Conservation (phyloP, 1,140 invertebrate genomes). For the Leptinotarsa undecemlineata region DNA sequence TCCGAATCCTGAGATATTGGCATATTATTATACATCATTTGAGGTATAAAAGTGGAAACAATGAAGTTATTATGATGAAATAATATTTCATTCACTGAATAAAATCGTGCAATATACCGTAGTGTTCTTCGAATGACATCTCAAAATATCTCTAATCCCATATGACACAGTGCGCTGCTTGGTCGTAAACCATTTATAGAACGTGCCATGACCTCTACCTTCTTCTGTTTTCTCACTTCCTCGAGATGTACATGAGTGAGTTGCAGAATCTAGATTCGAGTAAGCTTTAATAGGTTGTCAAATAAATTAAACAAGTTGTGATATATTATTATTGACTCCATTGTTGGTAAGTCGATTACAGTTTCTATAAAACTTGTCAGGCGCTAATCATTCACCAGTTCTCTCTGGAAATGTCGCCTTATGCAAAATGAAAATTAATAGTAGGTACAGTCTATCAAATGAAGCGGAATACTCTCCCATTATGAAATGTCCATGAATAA, state of each 20-base stretch:
- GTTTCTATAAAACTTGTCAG: conserved; percentile 25
- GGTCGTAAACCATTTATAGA: conserved; percentile 11
- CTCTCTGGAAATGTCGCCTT: neutral
- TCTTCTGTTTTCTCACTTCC: conserved; percentile 16
- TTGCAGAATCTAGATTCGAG: conserved; percentile 27
- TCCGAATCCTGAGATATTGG: no score
- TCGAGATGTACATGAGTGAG: neutral
- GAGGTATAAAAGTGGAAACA: no score
- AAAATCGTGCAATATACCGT: no score
- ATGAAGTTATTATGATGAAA: no score
- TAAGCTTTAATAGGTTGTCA: conserved; percentile 27
- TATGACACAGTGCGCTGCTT: conserved; percentile 2
- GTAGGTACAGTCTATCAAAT: no score
- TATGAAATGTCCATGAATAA: no score
- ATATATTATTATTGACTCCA: conserved; percentile 29
- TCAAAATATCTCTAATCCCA: conserved; percentile 9
- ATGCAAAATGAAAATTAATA: neutral
- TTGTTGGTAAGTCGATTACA: conserved; percentile 25
- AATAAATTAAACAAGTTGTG: conserved; percentile 28
- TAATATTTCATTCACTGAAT: no score
- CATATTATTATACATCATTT: no score
- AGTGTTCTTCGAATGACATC: neutral
- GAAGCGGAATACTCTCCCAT: no score
- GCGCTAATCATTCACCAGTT: neutral
- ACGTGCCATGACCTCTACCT: conserved; percentile 12